Base-by-base conservation (phyloP, 2,888 invertebrate species). In the Teinopalpus imperialis region DNA sequence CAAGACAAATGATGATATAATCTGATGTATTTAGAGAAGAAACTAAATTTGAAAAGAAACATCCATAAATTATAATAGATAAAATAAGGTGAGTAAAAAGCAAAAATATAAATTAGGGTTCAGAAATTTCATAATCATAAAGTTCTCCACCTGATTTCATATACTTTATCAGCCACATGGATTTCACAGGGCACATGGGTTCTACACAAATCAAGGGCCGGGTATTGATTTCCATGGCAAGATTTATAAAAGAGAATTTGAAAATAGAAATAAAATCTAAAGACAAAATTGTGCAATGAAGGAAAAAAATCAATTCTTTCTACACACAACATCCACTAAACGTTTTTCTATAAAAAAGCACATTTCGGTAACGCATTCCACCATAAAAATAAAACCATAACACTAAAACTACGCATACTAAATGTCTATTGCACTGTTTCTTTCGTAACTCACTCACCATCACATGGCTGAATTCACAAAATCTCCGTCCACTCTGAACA, bases 371-470 rank as follows among this genome's bases (percentile, higher is more conserved):
- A 54, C 36, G 64, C 73, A 76, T 74, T 73, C 62, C 70, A 67
- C 64, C 5, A 6, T 8, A 16, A 45, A 45, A 56, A 50, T 48
- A 53, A 59, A 52, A 57, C 59, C 61, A 57, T 46, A 43, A 57
- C 63, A 60, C 64, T 66, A 51, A 43, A 37, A 39, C 60, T 65
- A 72, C 46, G 57, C 49, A 51, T 54, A 52, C 61, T 66, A 66
- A 56, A 41, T 56, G 68, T 69, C 67, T 66, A 71, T 67, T 71
- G 67, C 63, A 61, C 57, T 63, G 59, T 57, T 61, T 50, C 30
- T 23, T 29, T 35, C 43, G 35, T 24, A 41, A 54, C 61, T 54
- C 63, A 85, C 86, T 86, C 83, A 86, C 85, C 85, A 86, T 82
- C 73, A 85, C 86, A 85, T 85, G 72, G 65, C 69, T 62, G 69